A percentile compares a stretch with the other conserved stretches of the same genome.
Conservation (phyloP, 2,888 invertebrate genomes). For the Ellobium chinense region DNA sequence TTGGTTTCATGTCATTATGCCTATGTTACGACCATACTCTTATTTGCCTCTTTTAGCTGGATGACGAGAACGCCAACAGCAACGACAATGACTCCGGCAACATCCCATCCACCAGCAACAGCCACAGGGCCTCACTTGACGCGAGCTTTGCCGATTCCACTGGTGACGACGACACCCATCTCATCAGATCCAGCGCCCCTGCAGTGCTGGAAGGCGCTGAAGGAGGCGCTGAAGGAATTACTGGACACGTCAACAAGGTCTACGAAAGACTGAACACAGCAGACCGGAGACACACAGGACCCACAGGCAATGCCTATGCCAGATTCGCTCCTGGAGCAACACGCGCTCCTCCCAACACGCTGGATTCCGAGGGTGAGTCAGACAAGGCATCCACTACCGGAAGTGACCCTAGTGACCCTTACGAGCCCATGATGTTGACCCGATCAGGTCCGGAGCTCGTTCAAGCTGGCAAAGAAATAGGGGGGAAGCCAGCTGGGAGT, state of each 20-base stretch:
- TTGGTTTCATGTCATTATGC: no score
- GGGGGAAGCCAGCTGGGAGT: background rate
- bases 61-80: background rate
- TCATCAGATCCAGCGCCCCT: constrained; percentile 10
- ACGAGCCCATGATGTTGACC: constrained; percentile 32
- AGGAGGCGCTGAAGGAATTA: background rate
- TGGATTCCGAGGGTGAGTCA: constrained; percentile 24
- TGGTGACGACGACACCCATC: constrained; percentile 31
- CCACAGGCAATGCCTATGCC: background rate
- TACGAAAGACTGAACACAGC: constrained; percentile 27
- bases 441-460: constrained; percentile 16
- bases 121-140: constrained; percentile 31
- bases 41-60: no score
- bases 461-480: background rate
- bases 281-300: background rate
- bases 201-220: background rate
- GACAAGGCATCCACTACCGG: constrained; percentile 4
- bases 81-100: background rate
- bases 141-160: constrained; percentile 35
- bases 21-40: no score
- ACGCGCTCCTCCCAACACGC: background rate
- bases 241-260: constrained; percentile 16
- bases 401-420: background rate
- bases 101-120: background rate
- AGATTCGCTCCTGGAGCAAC: no score